A percentile compares a stretch with the other conserved stretches of the same genome.
Conservation (phyloP, 2,113 vertebrate genomes). For the Aplodontia rufa region DNA sequence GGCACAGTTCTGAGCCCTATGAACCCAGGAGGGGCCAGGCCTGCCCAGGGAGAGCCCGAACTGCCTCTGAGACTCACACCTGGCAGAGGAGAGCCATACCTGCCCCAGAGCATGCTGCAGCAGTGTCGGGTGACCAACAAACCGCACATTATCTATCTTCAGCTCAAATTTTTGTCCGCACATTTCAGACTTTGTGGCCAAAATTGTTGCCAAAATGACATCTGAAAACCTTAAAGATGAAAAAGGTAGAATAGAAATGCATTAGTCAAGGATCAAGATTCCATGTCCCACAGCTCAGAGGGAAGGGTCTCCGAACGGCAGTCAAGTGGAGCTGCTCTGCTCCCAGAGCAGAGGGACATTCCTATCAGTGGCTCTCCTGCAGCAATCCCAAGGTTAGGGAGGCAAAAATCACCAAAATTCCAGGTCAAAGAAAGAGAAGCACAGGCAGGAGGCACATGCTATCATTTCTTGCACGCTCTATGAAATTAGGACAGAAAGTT, state of each 20-base stretch:
- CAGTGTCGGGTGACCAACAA: conserved; percentile 96
- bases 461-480: conserved; percentile 79
- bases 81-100: conserved; percentile 69
- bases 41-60: not conserved
- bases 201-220: conserved; percentile 96
- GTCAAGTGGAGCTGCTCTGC: not conserved
- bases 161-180: conserved; percentile 99
- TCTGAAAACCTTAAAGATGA: conserved; percentile 94
- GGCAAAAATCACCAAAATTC: conserved; percentile 79
- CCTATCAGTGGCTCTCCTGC: not conserved
- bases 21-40: not conserved
- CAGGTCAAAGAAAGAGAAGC: conserved; percentile 77
- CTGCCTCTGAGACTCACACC: not conserved
- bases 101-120: conserved; percentile 93
- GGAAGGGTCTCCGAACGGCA: not conserved
- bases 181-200: conserved; percentile 99
- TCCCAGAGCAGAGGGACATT: not conserved
- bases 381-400: conserved; percentile 60
- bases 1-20: not conserved
- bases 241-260: conserved; percentile 22
- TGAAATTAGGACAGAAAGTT: conserved; percentile 76
- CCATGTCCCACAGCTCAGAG: not conserved
- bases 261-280: not conserved
- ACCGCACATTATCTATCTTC: conserved; percentile 99
- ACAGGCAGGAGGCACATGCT: conserved; percentile 82